phyloP scores from a whole-genome alignment of 2,888 invertebrate species.

The Melangyna quadrimaculata region DNA sequence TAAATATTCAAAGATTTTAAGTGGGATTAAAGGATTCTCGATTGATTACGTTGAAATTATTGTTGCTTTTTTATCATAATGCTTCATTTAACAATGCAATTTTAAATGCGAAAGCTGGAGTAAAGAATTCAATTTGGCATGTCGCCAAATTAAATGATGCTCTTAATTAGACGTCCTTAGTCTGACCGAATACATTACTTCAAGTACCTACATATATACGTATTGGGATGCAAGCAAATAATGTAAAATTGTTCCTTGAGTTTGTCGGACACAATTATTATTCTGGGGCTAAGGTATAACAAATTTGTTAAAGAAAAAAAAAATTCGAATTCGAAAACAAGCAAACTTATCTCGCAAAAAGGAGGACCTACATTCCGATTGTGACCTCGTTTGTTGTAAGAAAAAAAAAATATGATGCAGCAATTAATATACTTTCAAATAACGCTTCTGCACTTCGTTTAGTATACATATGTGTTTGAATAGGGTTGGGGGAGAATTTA shows the following conservation, averaged over 20 bases:
- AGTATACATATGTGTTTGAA: no score
- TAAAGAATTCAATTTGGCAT: neutral
- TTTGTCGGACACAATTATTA: neutral
- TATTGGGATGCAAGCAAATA: neutral
- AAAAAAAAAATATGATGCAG: neutral
- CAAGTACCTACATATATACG: no score
- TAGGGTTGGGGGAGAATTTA: neutral
- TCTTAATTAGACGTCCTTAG: neutral
- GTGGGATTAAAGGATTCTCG: neutral
- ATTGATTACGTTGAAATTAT: neutral
- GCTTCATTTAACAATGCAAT: neutral
- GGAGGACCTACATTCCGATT: neutral
- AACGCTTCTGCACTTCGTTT: neutral
- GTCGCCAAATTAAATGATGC: constrained; percentile 1
- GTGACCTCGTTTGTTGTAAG: neutral
- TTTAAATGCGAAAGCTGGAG: neutral
- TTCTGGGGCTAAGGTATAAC: constrained; percentile 4
- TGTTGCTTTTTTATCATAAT: neutral
- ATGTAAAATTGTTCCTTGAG: neutral
- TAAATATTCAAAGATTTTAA: neutral
- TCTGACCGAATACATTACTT: neutral
- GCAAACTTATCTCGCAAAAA: neutral
- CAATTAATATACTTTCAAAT: constrained; percentile 19
- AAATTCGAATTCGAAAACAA: neutral
- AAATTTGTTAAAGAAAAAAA: neutral